A percentile compares a stretch with the other conserved stretches of the same genome.
These are phyloP conservation scores for Urocitellus parryii DNA, from an alignment of 2,113 vertebrate genomes.

Conservation along the genomic window DNA sequence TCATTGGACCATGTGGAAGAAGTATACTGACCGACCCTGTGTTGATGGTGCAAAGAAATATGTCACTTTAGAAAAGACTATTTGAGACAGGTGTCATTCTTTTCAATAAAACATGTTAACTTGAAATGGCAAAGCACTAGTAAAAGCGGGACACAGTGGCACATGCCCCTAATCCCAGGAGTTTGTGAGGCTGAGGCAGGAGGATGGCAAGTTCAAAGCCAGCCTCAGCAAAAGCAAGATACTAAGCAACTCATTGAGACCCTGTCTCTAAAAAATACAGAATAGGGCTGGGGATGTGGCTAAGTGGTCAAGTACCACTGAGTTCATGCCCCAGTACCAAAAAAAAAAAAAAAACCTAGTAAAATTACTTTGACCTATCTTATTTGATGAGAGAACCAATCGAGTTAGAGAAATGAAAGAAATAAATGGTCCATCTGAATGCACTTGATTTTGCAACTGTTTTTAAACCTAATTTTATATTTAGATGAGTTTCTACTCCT, in stretches of 20 bases:
- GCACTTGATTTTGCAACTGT: slow-evolving; percentile 24
- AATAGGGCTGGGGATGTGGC: too few relatives aligned
- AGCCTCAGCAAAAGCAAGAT: too few relatives aligned
- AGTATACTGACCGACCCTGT: background rate
- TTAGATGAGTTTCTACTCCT: slow-evolving; percentile 33
- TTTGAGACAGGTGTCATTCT: background rate
- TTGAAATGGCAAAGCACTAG: background rate
- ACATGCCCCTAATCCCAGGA: too few relatives aligned
- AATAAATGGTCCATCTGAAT: background rate
- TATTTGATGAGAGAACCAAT: background rate
- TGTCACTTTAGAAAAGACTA: background rate
- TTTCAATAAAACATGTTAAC: slow-evolving; percentile 14
- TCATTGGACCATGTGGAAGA: background rate
- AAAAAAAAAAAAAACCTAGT: background rate
- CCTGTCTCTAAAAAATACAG: too few relatives aligned
- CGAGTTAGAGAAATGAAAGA: background rate
- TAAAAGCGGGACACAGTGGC: too few relatives aligned
- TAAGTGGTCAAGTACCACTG: too few relatives aligned
- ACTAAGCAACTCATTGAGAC: too few relatives aligned
- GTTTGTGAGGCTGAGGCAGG: too few relatives aligned
- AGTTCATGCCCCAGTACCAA: too few relatives aligned
- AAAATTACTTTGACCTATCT: slow-evolving; percentile 4
- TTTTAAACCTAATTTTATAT: slow-evolving; percentile 49
- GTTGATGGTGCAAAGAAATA: background rate
- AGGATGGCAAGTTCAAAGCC: too few relatives aligned